A percentile compares a stretch with the other conserved stretches of the same genome.
phyloP scores from a whole-genome alignment of 1,140 invertebrate species.

The Bombus fervidus region DNA sequence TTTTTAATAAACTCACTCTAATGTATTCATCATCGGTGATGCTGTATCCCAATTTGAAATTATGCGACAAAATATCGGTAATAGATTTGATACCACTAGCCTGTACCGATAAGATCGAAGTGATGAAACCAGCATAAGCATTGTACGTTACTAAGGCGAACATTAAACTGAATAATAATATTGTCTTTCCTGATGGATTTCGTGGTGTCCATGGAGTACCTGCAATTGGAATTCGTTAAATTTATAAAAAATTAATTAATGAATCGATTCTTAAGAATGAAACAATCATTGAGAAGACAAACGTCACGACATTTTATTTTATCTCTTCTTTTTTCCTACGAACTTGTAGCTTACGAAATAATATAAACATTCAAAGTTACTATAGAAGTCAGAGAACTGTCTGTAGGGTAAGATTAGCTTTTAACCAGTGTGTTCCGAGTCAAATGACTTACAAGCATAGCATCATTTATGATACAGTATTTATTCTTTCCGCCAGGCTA shows the following conservation, averaged over 20 bases:
- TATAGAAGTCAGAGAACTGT: not conserved
- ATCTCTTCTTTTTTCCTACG: not conserved
- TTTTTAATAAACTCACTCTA: constrained; percentile 65
- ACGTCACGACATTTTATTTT: not conserved
- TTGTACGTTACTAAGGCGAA: constrained; percentile 85
- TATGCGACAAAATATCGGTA: constrained; percentile 83
- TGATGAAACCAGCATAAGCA: constrained; percentile 85
- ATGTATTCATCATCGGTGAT: constrained; percentile 78
- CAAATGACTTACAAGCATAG: not conserved
- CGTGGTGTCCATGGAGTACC: constrained; percentile 84
- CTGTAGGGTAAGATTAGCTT: not conserved
- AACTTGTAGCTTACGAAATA: not conserved
- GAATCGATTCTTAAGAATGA: not conserved
- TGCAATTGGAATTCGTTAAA: constrained; percentile 63
- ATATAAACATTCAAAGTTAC: not conserved
- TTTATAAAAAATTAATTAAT: not conserved
- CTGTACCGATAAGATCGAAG: constrained; percentile 86
- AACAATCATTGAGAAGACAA: not conserved
- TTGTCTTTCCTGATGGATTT: constrained; percentile 83
- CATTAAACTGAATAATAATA: constrained; percentile 84
- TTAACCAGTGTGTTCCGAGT: not conserved
- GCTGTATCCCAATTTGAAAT: constrained; percentile 85
- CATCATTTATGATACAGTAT: no score
- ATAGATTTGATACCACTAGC: constrained; percentile 83
- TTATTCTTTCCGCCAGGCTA: no score